Evolutionary conservation across 30 jellyfish, hydroid and myxozoan species (phyloP).

Genomic region (Hydractinia symbiolongicarpus): DNA sequence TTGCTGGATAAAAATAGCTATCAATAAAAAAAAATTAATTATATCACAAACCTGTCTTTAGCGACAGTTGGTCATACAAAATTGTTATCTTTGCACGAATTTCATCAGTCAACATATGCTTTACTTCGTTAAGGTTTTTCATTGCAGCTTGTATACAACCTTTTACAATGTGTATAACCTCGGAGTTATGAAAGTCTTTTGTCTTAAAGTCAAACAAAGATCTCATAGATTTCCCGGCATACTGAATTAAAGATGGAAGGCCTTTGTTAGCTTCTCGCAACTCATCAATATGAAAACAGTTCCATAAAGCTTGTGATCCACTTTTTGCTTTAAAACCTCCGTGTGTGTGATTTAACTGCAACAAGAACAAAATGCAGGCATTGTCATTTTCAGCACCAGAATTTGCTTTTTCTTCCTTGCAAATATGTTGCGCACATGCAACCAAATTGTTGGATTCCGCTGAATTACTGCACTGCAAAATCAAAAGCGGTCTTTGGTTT

Average conservation of each 20-base stretch:
- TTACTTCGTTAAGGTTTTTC: background rate
- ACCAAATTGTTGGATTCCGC: constrained; percentile 46
- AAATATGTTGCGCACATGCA: constrained; percentile 64
- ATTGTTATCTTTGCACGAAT: background rate
- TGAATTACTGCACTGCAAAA: constrained; percentile 51
- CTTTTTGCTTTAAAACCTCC: constrained; percentile 3
- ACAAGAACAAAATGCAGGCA: background rate
- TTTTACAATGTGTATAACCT: constrained; percentile 4
- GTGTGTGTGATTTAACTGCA: constrained; percentile 10
- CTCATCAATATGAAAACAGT: constrained; percentile 64
- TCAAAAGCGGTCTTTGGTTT: constrained; percentile 17
- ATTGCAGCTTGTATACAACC: constrained; percentile 20
- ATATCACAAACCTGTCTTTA: no score
- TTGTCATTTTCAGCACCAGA: constrained; percentile 3
- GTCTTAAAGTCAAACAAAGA: constrained; percentile 16
- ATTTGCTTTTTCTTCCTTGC: constrained; percentile 31
- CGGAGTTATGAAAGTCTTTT: background rate
- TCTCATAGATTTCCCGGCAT: constrained; percentile 39
- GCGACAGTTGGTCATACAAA: background rate
- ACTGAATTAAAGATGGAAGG: constrained; percentile 33
- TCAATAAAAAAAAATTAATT: no score
- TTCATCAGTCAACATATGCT: constrained; percentile 14
- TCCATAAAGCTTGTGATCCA: constrained; percentile 35
- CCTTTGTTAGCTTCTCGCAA: constrained; percentile 54
- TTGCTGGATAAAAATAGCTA: no score